phyloP scores from a whole-genome alignment of 1,140 invertebrate species.

The Drosophila serrata region DNA sequence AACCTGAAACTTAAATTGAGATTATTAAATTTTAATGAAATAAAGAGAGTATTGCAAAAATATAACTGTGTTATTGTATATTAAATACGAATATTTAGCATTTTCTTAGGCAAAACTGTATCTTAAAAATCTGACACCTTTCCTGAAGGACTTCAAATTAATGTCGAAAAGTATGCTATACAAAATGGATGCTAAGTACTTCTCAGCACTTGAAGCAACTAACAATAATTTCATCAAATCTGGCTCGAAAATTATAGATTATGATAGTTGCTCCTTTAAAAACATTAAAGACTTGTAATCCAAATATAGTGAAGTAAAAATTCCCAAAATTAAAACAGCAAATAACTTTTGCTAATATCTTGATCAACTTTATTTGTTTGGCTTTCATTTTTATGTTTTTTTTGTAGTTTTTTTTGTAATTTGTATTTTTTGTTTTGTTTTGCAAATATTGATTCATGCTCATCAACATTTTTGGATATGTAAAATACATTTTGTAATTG shows the following conservation, averaged over 20 bases:
- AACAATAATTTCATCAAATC: no score
- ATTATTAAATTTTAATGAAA: slow-evolving; percentile 20
- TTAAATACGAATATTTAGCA: background rate
- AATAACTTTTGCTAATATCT: slow-evolving; percentile 43
- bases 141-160: no score
- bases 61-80: background rate
- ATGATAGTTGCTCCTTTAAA: no score
- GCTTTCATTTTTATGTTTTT: slow-evolving; percentile 23
- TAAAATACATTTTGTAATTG: slow-evolving; percentile 34
- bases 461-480: slow-evolving; percentile 57
- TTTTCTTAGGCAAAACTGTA: no score
- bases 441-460: slow-evolving; percentile 37
- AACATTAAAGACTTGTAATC: no score
- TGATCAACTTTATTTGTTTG: slow-evolving; percentile 51
- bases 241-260: no score
- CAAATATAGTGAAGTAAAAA: no score
- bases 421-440: slow-evolving; percentile 18
- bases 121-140: no score
- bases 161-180: no score
- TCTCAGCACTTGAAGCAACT: no score
- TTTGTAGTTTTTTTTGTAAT: slow-evolving; percentile 8
- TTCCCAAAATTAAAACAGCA: no score
- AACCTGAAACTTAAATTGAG: slow-evolving; percentile 3
- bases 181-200: no score
- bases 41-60: slow-evolving; percentile 37